Evolutionary conservation across 2,113 vertebrate genomes (phyloP).

Genomic region (Calidris pugnax): DNA sequence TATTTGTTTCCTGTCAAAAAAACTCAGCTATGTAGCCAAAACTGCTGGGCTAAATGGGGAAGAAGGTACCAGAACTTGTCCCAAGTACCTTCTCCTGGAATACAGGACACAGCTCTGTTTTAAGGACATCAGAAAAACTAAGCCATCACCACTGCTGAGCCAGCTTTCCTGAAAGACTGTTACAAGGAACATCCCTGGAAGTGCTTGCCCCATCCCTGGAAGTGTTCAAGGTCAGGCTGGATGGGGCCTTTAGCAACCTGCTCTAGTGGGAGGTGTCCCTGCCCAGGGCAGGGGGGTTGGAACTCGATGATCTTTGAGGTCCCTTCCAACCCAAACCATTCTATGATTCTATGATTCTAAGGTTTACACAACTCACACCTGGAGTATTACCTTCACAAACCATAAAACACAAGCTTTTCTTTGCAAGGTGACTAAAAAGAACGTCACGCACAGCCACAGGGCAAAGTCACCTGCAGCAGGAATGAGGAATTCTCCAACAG

Average conservation of each 20-base stretch:
- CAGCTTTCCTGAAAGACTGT: not conserved
- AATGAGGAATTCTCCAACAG: no score
- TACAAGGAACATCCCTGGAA: no score
- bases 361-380: not conserved
- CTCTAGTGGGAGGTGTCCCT: no score
- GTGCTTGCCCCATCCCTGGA: no score
- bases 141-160: no score
- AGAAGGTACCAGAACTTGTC: not conserved
- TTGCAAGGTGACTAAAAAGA: not conserved
- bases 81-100: not conserved
- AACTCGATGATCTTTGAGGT: no score
- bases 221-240: no score
- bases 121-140: not conserved
- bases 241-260: no score
- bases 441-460: accelerated
- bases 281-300: no score
- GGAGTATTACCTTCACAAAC: not conserved
- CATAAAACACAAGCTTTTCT: not conserved
- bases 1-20: not conserved
- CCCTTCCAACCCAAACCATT: no score
- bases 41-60: not conserved
- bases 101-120: not conserved
- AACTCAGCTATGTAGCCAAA: accelerated
- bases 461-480: no score
- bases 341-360: no score